A percentile compares a stretch with the other conserved stretches of the same genome.
Evolutionary conservation across 1,140 invertebrate genomes (phyloP).

Genomic region (Gerris buenoi): DNA sequence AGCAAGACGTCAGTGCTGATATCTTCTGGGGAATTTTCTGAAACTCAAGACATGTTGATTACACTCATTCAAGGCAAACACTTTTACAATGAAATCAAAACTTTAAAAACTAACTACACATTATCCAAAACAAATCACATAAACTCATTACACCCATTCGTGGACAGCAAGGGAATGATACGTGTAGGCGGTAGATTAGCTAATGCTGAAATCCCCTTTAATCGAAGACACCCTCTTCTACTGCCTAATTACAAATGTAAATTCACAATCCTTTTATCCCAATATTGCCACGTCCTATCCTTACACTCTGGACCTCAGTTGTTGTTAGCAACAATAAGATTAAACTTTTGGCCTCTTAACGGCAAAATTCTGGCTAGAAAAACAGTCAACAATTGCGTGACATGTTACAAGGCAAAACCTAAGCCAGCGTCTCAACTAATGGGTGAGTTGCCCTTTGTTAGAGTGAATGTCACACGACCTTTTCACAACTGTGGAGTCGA

Average conservation of each 20-base stretch:
- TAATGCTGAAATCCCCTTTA: too few relatives aligned
- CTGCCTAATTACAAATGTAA: too few relatives aligned
- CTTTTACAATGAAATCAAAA: not conserved
- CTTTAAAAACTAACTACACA: not conserved
- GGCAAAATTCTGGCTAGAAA: constrained; percentile 7
- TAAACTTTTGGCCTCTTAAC: constrained; percentile 12
- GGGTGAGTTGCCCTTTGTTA: constrained; percentile 12
- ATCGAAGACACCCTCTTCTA: too few relatives aligned
- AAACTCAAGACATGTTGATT: not conserved
- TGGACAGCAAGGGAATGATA: too few relatives aligned
- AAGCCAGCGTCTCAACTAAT: constrained; percentile 7
- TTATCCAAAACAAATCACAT: too few relatives aligned
- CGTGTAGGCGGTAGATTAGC: too few relatives aligned
- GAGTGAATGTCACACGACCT: constrained; percentile 10
- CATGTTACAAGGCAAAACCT: constrained; percentile 11
- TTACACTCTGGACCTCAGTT: constrained; percentile 23
- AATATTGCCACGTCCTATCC: constrained; percentile 22
- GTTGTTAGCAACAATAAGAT: constrained; percentile 6
- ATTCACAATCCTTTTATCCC: too few relatives aligned
- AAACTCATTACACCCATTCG: too few relatives aligned
- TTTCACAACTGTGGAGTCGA: constrained; percentile 13
- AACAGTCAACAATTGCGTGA: constrained; percentile 8
- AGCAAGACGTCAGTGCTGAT: not conserved
- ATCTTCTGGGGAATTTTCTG: not conserved
- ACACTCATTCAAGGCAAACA: not conserved